phyloP scores from a whole-genome alignment of 2,888 invertebrate genomes.

The Tricholauxania praeusta region DNA sequence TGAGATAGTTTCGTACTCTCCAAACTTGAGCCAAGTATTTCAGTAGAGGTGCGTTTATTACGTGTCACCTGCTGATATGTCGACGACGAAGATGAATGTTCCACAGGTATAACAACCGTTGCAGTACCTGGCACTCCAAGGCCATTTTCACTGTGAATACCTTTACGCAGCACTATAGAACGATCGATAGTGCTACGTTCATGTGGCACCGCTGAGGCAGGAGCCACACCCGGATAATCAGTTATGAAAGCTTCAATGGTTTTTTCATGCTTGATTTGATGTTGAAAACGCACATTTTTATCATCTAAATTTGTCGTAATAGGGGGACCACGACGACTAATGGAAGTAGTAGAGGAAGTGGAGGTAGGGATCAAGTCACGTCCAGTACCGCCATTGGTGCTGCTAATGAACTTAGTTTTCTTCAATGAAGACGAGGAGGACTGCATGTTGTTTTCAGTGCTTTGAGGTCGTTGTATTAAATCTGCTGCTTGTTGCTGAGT shows the following conservation, averaged over 20 bases:
- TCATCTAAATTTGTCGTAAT: constrained; percentile 73
- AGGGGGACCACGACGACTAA: constrained; percentile 70
- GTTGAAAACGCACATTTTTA: constrained; percentile 66
- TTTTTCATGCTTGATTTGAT: constrained; percentile 72
- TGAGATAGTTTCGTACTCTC: constrained; percentile 87
- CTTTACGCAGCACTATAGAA: constrained; percentile 57
- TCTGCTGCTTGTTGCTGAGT: constrained; percentile 29
- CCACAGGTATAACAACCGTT: constrained; percentile 60
- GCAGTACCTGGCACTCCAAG: constrained; percentile 19
- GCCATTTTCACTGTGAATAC: constrained; percentile 33
- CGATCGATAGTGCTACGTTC: constrained; percentile 68
- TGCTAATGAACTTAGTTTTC: constrained; percentile 55
- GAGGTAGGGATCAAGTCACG: constrained; percentile 22
- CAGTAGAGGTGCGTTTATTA: constrained; percentile 84
- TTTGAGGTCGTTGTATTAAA: constrained; percentile 30
- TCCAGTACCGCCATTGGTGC: constrained; percentile 28
- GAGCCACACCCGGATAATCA: constrained; percentile 63
- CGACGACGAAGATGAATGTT: constrained; percentile 14
- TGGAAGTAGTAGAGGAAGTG: constrained; percentile 51
- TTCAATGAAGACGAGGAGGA: constrained; percentile 57
- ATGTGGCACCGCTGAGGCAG: constrained; percentile 51
- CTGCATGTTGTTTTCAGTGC: constrained; percentile 14
- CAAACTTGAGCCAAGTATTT: constrained; percentile 85
- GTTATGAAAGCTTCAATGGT: constrained; percentile 71
- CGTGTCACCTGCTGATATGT: constrained; percentile 82